Base-by-base conservation (phyloP, 1,140 invertebrate genomes). In the Trichogramma pretiosum region DNA sequence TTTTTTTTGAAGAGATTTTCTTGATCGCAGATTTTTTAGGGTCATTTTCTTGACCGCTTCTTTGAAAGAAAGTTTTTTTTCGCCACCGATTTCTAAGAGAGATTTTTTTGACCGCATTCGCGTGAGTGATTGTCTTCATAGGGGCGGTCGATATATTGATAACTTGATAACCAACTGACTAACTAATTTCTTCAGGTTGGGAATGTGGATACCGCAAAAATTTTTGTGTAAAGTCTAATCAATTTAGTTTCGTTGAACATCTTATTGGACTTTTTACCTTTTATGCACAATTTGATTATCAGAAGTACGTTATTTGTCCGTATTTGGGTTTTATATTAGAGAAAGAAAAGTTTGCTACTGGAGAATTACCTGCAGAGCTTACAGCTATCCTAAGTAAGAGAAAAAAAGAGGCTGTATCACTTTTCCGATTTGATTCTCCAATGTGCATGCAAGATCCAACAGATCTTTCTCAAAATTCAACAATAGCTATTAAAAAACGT, bases 381-480 rank as follows among this genome's bases (percentile, higher is more conserved):
- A n/a, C 46, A 9, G n/a, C 41, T 42, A 46, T 42, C 21, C 28
- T 41, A 26, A 1, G 16, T 21, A 13, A 21, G 8, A 1, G 40
- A 16, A 8, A 34, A 14, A 5, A n/a, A 0, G 28, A 17, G 22
- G 13, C 5, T 9, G 3, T 14, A 30, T 44, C 56, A 36, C 48
- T 43, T 30, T 48, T 75, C 18, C 56, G 57, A 9, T 52, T 64
- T 21, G 56, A 59, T 16, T 65, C 61, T 2, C 11, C 61, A 1
- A 58, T 73, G 33, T 74, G 70, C 50, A 57, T 75, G 16, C 71
- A 74, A 56, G 74, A 77, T 53, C 73, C 74, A 0, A 72, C 75
- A 46, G 67, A 74, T 48, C 67, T 72, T n/a, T 58, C 62, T 19
- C 68, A 70, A 50, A 77, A 77, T 52, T 59, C 76, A 10, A 66